phyloP scores from a whole-genome alignment of 2,888 invertebrate species.

The Cylindroiulus punctatus region DNA sequence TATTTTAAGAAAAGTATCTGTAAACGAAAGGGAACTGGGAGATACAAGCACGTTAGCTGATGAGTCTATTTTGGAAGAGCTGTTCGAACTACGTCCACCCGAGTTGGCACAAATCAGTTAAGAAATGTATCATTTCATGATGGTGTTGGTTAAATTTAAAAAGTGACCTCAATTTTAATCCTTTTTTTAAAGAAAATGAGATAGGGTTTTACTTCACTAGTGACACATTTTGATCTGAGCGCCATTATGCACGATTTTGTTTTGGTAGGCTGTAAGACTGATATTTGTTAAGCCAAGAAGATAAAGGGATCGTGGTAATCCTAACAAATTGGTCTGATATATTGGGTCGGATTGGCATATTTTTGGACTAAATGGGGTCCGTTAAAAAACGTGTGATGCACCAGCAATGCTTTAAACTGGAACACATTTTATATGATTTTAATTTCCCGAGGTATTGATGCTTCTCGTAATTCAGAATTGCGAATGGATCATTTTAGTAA shows the following conservation, averaged over 20 bases:
- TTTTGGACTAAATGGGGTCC: too few relatives aligned
- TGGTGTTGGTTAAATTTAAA: not conserved
- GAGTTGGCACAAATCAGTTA: not conserved
- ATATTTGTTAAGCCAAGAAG: too few relatives aligned
- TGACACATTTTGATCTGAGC: not conserved
- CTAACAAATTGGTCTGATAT: too few relatives aligned
- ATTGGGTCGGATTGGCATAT: too few relatives aligned
- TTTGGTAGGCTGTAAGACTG: too few relatives aligned
- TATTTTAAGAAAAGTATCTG: slow-evolving; percentile 90
- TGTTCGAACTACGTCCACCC: slow-evolving; percentile 78
- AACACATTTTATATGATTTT: too few relatives aligned
- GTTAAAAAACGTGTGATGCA: too few relatives aligned
- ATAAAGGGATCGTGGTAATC: too few relatives aligned
- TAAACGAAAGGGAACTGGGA: slow-evolving; percentile 88
- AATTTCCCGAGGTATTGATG: too few relatives aligned
- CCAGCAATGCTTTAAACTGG: too few relatives aligned
- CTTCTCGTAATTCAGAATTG: too few relatives aligned
- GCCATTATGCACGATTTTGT: not conserved
- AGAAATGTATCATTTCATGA: not conserved
- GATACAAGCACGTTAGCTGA: slow-evolving; percentile 95
- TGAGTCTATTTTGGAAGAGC: slow-evolving; percentile 82
- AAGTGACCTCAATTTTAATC: slow-evolving; percentile 23
- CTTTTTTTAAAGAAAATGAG: not conserved
- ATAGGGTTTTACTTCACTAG: not conserved
- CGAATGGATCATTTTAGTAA: too few relatives aligned